Base-by-base conservation (phyloP, 2,113 vertebrate genomes). In the Bostrychus sinensis region DNA sequence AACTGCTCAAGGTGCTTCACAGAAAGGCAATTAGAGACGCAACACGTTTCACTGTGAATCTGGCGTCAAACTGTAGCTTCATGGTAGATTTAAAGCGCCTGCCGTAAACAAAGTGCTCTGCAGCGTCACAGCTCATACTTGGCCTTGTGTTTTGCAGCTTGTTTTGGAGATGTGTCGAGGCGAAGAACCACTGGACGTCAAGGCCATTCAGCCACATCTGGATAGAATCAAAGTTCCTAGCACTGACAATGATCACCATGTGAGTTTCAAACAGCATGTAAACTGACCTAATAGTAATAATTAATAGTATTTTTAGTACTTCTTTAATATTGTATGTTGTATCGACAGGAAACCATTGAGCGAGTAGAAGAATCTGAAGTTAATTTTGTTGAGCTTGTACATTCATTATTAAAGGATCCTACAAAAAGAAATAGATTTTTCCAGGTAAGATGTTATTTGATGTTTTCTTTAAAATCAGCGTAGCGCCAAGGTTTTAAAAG, bases 381-480 rank as follows among this genome's bases (percentile, higher is more conserved):
- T 11, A 90, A 89, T 71, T 91, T 91, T 75, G 86, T 89, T 56
- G 90, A 90, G 85, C 38, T 91, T 70, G 86, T 91, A 12, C 90
- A 91, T 66, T 88, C 87, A 0, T 64, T 91, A 46, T 70, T 90
- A 46, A 81, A 90, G 38, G 81, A 90, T 77, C 78, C 86, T 0
- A 66, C 72, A 3, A 86, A 90, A 10, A 88, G 84, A 48, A 85
- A 81, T 32, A 77, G 84, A 3, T 91, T 91, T 58, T 91, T 91
- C 59, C 51, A 89, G 81, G 90, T 90, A 39, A 81, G 77, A 60
- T 7, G 7, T 26, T 26, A 9, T 28, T 17, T 7, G 1, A 13
- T 55, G 16, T 36, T 19, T 0, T 6, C 23, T 57, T 26, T 4
- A 1, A 2, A 5, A 12, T 4, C 20, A 13, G 9, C 11, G 9